A percentile compares a stretch with the other conserved stretches of the same genome.
Conservation (phyloP, 2,797 vertebrate species). For the Phataginus tricuspis region DNA sequence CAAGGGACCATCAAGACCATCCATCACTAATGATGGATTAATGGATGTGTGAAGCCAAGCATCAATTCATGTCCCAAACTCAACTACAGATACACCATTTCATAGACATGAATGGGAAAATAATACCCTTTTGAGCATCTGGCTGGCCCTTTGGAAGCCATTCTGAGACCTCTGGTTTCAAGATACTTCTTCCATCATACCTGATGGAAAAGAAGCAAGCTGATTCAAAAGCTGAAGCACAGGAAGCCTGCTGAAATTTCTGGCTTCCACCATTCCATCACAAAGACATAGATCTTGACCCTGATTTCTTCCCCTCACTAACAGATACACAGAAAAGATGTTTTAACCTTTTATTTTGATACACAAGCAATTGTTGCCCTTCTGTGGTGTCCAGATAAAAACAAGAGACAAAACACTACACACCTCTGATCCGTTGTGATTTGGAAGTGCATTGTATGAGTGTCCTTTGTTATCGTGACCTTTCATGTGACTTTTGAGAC, state of each 20-base stretch:
- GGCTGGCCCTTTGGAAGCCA: not conserved
- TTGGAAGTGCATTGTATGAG: constrained; percentile 90
- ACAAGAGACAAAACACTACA: constrained; percentile 68
- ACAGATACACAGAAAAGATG: not conserved
- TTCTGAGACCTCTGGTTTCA: not conserved
- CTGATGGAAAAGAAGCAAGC: not conserved
- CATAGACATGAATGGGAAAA: not conserved
- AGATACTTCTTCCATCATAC: not conserved
- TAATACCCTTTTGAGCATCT: not conserved
- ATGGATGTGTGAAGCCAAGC: not conserved
- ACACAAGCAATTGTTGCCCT: not conserved
- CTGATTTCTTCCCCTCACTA: not conserved
- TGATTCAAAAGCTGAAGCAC: not conserved
- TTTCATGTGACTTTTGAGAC: constrained; percentile 98
- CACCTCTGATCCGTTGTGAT: constrained; percentile 93
- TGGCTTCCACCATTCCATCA: not conserved
- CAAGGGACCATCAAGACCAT: not conserved
- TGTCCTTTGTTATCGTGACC: constrained; percentile 95
- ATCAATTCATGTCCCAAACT: not conserved
- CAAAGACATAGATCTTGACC: constrained; percentile 26
- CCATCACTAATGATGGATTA: not conserved
- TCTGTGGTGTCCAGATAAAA: not conserved
- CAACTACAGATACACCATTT: not conserved
- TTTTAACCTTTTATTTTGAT: constrained; percentile 27
- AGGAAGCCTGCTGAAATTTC: not conserved